Evolutionary conservation across 2,797 vertebrate genomes (phyloP).

Genomic region (Cyprinella venusta): DNA sequence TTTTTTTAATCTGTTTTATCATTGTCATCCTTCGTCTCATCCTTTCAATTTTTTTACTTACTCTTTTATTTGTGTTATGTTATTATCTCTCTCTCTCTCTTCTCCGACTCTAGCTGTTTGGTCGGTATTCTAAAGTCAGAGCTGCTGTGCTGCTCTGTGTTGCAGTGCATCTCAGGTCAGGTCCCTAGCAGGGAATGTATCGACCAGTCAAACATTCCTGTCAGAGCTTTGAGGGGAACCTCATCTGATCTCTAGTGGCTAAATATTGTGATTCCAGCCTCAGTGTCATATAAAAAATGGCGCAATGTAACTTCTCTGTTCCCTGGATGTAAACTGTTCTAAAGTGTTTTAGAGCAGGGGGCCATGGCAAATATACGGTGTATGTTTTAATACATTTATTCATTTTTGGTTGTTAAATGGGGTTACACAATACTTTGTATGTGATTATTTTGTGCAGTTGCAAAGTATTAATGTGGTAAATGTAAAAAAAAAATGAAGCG

Average conservation of each 20-base stretch:
- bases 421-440: too few species aligned
- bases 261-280: conserved; percentile 29
- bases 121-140: neutral
- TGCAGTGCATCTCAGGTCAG: conserved; percentile 30
- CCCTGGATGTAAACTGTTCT: neutral
- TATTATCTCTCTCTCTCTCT: neutral
- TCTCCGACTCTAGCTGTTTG: neutral
- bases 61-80: conserved; percentile 1
- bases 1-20: too few species aligned
- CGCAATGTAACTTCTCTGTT: neutral
- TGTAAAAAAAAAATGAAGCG: too few species aligned
- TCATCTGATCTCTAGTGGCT: conserved; percentile 21
- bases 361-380: neutral
- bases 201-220: conserved; percentile 23
- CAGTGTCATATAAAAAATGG: conserved; percentile 17
- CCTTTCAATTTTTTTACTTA: neutral
- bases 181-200: conserved; percentile 27
- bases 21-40: neutral
- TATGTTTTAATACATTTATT: neutral
- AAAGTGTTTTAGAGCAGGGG: neutral
- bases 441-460: too few species aligned
- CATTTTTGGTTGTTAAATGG: too few species aligned
- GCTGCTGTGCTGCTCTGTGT: conserved; percentile 21
- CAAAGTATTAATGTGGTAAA: too few species aligned
- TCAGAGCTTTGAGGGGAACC: conserved; percentile 25